Evolutionary conservation across 2,113 vertebrate species (phyloP).

Genomic region (Chloropsis hardwickii): DNA sequence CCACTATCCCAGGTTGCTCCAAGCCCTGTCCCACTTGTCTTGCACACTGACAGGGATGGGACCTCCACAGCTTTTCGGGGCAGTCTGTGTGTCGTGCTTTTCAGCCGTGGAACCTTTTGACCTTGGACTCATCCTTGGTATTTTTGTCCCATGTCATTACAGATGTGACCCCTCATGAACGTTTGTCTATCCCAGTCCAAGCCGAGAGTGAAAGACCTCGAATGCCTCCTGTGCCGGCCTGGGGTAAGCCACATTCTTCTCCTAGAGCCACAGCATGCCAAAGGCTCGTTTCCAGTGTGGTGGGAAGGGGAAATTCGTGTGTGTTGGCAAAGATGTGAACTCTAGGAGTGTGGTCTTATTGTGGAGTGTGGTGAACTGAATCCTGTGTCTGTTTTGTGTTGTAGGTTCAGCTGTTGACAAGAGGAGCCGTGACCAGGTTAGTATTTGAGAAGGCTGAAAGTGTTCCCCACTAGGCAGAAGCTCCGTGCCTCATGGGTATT

Average conservation of each 20-base stretch:
- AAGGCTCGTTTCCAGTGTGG: accelerated
- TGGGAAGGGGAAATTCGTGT: background rate
- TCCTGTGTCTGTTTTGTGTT: background rate
- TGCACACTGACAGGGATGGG: background rate
- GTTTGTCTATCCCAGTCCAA: background rate
- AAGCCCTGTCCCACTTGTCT: background rate
- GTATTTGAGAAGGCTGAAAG: background rate
- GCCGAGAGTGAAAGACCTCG: background rate
- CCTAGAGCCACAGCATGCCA: background rate
- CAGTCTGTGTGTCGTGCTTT: background rate
- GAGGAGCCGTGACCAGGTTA: conserved; percentile 22
- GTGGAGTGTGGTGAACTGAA: background rate
- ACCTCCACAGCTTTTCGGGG: background rate
- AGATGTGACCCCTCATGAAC: background rate
- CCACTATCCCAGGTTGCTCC: background rate
- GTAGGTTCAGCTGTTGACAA: background rate
- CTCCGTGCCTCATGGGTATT: background rate
- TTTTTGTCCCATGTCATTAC: background rate
- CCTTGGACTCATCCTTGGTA: background rate
- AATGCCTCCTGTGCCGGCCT: accelerated
- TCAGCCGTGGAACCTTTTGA: background rate
- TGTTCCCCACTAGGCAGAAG: background rate
- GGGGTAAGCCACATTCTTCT: background rate
- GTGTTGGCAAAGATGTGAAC: accelerated
- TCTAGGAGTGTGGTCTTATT: accelerated